A percentile compares a stretch with the other conserved stretches of the same genome.
Evolutionary conservation across 2,113 vertebrate species (phyloP).

Genomic region (Hymenochirus boettgeri): DNA sequence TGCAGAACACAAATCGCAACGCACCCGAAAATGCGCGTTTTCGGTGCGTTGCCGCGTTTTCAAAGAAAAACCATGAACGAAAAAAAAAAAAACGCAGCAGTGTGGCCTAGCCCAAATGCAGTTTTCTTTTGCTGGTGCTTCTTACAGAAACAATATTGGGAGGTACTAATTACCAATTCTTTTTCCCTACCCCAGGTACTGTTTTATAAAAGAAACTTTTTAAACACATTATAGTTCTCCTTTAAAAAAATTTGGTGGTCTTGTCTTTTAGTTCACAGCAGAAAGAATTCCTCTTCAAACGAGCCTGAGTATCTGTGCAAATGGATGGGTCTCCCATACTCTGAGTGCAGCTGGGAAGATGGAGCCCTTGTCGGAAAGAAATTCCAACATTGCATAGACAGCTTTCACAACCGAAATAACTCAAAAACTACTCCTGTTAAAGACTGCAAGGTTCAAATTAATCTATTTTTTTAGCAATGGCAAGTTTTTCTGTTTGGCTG

Average conservation of each 20-base stretch:
- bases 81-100: too few species aligned
- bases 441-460: constrained; percentile 80
- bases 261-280: constrained; percentile 75
- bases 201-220: constrained; percentile 11
- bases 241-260: too few species aligned
- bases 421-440: constrained; percentile 88
- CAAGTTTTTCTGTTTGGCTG: not conserved
- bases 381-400: constrained; percentile 83
- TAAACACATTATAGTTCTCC: too few species aligned
- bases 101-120: too few species aligned
- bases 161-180: too few species aligned
- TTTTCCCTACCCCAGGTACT: too few species aligned
- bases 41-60: too few species aligned
- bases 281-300: constrained; percentile 75
- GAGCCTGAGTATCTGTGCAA: constrained; percentile 95
- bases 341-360: constrained; percentile 96
- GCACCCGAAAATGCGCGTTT: too few species aligned
- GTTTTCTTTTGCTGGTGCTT: too few species aligned
- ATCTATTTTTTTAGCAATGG: not conserved
- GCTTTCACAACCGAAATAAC: constrained; percentile 81
- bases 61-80: too few species aligned
- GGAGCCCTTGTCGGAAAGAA: constrained; percentile 88
- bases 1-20: too few species aligned
- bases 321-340: constrained; percentile 96
- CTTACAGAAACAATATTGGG: too few species aligned